phyloP scores from a whole-genome alignment of 2,797 vertebrate genomes.

The Natrix natrix region DNA sequence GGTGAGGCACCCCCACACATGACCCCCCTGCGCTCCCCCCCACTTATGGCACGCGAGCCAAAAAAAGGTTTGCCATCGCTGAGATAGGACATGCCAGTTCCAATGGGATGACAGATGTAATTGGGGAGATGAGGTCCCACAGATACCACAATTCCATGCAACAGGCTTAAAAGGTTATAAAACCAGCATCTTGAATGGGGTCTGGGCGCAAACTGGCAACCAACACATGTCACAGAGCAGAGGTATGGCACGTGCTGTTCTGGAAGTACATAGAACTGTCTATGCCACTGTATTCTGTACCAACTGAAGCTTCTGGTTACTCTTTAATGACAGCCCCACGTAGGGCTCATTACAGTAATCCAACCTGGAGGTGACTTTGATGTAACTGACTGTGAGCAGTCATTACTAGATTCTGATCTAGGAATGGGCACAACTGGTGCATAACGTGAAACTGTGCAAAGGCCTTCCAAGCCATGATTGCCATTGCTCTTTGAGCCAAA shows the following conservation, averaged over 20 bases:
- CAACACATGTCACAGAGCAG: neutral
- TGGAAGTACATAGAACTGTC: too few species aligned
- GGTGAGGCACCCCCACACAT: too few species aligned
- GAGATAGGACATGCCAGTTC: neutral
- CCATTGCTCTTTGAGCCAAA: neutral
- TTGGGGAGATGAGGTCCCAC: neutral
- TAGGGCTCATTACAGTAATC: too few species aligned
- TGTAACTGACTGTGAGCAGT: too few species aligned
- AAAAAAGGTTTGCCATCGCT: too few species aligned
- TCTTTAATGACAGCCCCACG: too few species aligned
- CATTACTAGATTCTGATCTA: neutral
- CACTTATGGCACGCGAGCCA: too few species aligned
- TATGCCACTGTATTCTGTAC: too few species aligned
- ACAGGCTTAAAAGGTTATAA: neutral
- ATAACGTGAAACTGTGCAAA: neutral
- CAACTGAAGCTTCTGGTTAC: too few species aligned
- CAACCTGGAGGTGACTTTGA: too few species aligned
- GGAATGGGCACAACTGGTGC: neutral
- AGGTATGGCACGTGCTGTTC: too few species aligned
- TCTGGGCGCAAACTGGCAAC: neutral
- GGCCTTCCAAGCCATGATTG: neutral
- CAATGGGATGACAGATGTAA: neutral
- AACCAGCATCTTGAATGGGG: neutral
- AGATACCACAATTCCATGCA: neutral
- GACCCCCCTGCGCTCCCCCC: too few species aligned